phyloP scores from a whole-genome alignment of 2,797 vertebrate genomes.

The Eremophila alpestris region DNA sequence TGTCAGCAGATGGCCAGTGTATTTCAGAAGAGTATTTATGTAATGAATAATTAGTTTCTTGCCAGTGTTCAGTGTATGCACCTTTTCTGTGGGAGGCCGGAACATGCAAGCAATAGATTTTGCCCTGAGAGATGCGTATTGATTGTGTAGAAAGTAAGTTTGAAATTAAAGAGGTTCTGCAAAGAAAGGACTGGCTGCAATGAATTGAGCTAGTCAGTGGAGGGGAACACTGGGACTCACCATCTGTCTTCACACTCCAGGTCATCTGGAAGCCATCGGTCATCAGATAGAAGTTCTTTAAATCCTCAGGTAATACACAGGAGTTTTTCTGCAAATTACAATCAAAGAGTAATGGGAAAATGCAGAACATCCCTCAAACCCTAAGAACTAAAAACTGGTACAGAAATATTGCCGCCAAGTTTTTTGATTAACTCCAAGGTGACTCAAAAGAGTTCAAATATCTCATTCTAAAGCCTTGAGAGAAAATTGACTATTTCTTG shows the following conservation, averaged over 20 bases:
- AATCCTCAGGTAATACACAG: constrained; percentile 90
- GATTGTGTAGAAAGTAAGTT: background rate
- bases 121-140: background rate
- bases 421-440: background rate
- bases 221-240: constrained; percentile 68
- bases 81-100: background rate
- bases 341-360: background rate
- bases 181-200: background rate
- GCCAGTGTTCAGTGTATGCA: background rate
- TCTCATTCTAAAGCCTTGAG: background rate
- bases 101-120: background rate
- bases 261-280: constrained; percentile 92
- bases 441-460: background rate
- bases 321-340: constrained; percentile 85
- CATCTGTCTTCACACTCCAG: constrained; percentile 90
- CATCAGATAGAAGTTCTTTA: constrained; percentile 94
- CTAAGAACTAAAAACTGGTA: background rate
- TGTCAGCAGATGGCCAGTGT: background rate
- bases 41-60: background rate
- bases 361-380: background rate
- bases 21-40: background rate
- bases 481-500: background rate
- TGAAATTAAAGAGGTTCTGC: background rate
- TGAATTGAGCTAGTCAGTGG: background rate
- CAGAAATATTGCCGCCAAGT: background rate